These are phyloP conservation scores for Cotesia chilonis DNA, from an alignment of 1,140 invertebrate genomes.

Conservation along the genomic window DNA sequence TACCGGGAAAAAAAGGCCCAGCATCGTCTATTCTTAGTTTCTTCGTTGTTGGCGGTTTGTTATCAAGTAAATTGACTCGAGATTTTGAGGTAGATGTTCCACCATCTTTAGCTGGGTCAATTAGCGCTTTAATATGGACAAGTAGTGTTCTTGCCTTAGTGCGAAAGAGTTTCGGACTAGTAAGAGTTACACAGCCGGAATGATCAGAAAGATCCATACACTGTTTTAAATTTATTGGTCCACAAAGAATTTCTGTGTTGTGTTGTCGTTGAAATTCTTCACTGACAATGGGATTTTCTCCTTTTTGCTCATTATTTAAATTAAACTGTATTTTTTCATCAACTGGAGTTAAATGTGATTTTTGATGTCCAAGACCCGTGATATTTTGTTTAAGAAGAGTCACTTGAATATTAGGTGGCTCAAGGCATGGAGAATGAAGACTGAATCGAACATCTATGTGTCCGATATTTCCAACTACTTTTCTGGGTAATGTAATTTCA, in stretches of 20 bases:
- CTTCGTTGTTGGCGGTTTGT: slow-evolving; percentile 61
- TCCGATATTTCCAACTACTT: slow-evolving; percentile 75
- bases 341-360: slow-evolving; percentile 58
- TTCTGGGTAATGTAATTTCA: slow-evolving; percentile 82
- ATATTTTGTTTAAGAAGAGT: slow-evolving; percentile 86
- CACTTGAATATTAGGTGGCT: slow-evolving; percentile 74
- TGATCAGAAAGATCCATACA: slow-evolving; percentile 86
- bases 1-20: slow-evolving; percentile 58
- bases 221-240: slow-evolving; percentile 81
- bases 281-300: slow-evolving; percentile 79
- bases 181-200: slow-evolving; percentile 83
- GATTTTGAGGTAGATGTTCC: slow-evolving; percentile 48
- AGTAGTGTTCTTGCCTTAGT: slow-evolving; percentile 81
- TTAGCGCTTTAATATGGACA: slow-evolving; percentile 84
- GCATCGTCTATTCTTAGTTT: slow-evolving; percentile 62
- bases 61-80: slow-evolving; percentile 54
- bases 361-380: slow-evolving; percentile 73
- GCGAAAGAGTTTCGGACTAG: slow-evolving; percentile 84
- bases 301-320: slow-evolving; percentile 64
- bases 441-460: slow-evolving; percentile 89
- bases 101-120: slow-evolving; percentile 72
- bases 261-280: slow-evolving; percentile 85
- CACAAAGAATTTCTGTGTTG: slow-evolving; percentile 89
- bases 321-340: slow-evolving; percentile 73
- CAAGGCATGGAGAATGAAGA: slow-evolving; percentile 76